Conservation (phyloP, 1,140 invertebrate genomes). For the Spodoptera frugiperda region DNA sequence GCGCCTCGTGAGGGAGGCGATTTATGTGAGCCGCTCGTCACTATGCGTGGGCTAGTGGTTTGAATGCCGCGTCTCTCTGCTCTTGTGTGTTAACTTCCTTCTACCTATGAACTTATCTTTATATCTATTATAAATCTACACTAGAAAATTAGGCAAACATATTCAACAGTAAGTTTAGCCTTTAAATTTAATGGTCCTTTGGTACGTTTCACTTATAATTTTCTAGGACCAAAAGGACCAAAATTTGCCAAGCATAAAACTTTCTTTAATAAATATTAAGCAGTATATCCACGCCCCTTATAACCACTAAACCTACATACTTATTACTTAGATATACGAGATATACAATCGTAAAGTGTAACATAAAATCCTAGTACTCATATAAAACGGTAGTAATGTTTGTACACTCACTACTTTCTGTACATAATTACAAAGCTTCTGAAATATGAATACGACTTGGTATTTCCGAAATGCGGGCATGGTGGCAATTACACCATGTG, state of each 20-base stretch:
- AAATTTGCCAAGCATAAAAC: neutral
- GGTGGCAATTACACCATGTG: constrained; percentile 17
- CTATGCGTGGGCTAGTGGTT: constrained; percentile 14
- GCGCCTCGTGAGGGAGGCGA: constrained; percentile 36
- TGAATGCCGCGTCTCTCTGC: neutral
- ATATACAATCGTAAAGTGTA: constrained; percentile 3
- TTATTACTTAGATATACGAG: too few species aligned
- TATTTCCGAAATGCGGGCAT: constrained; percentile 15
- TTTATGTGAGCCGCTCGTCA: constrained; percentile 27
- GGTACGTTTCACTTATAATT: neutral
- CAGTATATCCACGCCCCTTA: too few species aligned
- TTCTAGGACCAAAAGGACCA: neutral
- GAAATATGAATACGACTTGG: constrained; percentile 29
- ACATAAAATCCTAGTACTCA: constrained; percentile 14
- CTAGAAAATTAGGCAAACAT: neutral
- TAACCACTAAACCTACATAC: too few species aligned
- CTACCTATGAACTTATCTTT: neutral
- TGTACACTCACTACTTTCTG: constrained; percentile 8
- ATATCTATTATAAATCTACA: neutral
- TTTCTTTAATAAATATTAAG: too few species aligned
- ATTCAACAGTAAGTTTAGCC: too few species aligned
- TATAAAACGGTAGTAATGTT: constrained; percentile 7
- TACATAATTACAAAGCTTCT: constrained; percentile 22
- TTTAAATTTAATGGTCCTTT: neutral
- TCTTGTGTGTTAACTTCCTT: constrained; percentile 1